Evolutionary conservation across 2,797 vertebrate genomes (phyloP), one percentile per base, ranked within the genome.

Genomic region (Atherinosoma microstoma): DNA sequence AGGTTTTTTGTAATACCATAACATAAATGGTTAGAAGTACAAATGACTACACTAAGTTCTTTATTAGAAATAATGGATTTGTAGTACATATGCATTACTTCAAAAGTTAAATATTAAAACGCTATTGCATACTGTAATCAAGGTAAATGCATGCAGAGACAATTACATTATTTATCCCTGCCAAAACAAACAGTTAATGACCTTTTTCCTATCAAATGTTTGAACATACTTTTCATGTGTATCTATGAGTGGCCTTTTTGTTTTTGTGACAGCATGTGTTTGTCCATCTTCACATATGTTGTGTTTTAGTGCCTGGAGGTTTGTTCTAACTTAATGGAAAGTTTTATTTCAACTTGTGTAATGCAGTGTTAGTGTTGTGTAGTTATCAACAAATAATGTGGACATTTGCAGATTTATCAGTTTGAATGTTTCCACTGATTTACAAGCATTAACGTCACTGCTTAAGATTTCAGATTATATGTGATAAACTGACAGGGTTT

Each of bases 261-360:
- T 22, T 9, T 22, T 51, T 22, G n/a, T 51, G 20, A 22, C 2
- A n/a, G n/a, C n/a, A 51, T 51, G 47, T n/a, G 45, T 47, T 47
- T n/a, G 6, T 51, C 3, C 13, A 12, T 38, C 36, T 51, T 10
- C 47, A 51, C 15, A 20, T 16, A 16, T 18, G 15, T 45, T 40
- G 38, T 79, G 40, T 15, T 56, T 18, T 47, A 35, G 24, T 35
- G 67, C 78, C 73, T 47, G 1, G 60, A 74, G 79, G 70, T 68
- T 24, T 54, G 49, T 61, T 70, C 27, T 49, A 56, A 54, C 27
- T 62, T n/a, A 64, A 77, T 0, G 6, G 47, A 66, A 66, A 67
- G 67, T 6, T 29, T 67, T 77, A 42, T 38, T 65, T 53, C 47
- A 20, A 11, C 13, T 64, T 22, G 4, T 22, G 10, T 22, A 22